Evolutionary conservation across 1,140 invertebrate species (phyloP), one percentile per base, ranked within the genome.

Genomic region (Drosophila funebris): DNA sequence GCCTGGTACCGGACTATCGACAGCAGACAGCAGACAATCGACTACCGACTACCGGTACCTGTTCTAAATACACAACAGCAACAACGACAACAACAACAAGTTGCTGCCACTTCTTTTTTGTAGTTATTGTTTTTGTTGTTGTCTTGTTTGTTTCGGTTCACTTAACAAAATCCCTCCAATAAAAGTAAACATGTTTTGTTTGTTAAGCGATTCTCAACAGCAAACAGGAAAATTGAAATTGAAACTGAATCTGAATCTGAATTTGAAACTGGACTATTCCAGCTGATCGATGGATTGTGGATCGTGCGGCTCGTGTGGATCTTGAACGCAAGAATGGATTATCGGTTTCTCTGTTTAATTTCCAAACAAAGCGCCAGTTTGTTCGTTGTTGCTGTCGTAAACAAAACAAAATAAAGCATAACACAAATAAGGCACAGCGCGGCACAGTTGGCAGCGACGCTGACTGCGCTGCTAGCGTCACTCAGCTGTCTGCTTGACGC

Each of bases 161-260:
- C 46, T 78, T 83, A 56, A 43, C 63, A 67, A 46, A 61, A 46
- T 48, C 50, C 27, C 14, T 14, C 16, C 13, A 53, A 36, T 66
- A 82, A 84, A 84, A 70, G 76, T 77, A 89, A 90, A 90, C 87
- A 90, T 90, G 87, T 90, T 90, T 87, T 76, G 33, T 73, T 57
- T 20, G 57, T 39, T 57, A 31, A 13, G 24, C n/a, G 36, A n/a
- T n/a, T n/a, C n/a, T n/a, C n/a, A n/a, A n/a, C n/a, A n/a, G n/a
- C n/a, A n/a, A n/a, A n/a, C n/a, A n/a, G 27, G 31, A 66, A 50
- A 11, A 48, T 11, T 39, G 36, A 29, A 37, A 62, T 39, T 44
- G 58, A 58, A 66, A 76, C 31, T 53, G 68, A 66, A 71, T 56
- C 39, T 33, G 53, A 70, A 63, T 53, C 22, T 43, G 58, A 63